phyloP scores from a whole-genome alignment of 1,140 invertebrate genomes.

The Solenopsis invicta region DNA sequence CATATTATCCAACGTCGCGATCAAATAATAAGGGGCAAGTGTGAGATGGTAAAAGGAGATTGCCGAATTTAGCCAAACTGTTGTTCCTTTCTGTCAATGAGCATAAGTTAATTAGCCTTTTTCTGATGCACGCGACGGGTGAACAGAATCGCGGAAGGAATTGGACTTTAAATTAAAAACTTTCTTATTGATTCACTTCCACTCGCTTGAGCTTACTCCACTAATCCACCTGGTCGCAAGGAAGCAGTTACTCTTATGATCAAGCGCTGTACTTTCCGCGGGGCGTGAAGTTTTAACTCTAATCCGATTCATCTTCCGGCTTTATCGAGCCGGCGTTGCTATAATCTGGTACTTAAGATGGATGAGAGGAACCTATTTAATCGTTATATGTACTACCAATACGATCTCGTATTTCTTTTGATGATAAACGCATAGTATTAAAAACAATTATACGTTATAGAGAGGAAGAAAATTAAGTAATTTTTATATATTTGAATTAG shows the following conservation, averaged over 20 bases:
- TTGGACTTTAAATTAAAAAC: constrained; percentile 64
- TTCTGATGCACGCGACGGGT: neutral
- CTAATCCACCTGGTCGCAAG: constrained; percentile 44
- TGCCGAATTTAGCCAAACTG: constrained; percentile 8
- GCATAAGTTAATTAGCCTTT: constrained; percentile 44
- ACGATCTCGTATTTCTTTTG: neutral
- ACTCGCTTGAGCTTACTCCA: constrained; percentile 43
- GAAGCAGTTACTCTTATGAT: constrained; percentile 56
- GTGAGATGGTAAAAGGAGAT: constrained; percentile 18
- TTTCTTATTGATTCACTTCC: constrained; percentile 60
- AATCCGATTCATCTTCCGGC: constrained; percentile 62
- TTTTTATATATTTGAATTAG: neutral
- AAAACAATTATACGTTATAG: neutral
- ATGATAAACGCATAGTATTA: neutral
- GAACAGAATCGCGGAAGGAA: constrained; percentile 12
- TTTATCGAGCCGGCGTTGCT: constrained; percentile 51
- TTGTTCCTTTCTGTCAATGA: constrained; percentile 37
- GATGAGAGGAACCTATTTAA: constrained; percentile 50
- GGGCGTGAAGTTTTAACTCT: constrained; percentile 57
- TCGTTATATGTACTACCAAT: constrained; percentile 16
- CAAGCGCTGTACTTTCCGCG: constrained; percentile 49
- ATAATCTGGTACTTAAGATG: constrained; percentile 53
- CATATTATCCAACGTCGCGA: constrained; percentile 46
- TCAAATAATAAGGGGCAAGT: constrained; percentile 41
- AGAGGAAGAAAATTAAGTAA: neutral